A percentile compares a stretch with the other conserved stretches of the same genome.
phyloP scores from a whole-genome alignment of 2,797 vertebrate species.

The Syngnathus rostellatus region DNA sequence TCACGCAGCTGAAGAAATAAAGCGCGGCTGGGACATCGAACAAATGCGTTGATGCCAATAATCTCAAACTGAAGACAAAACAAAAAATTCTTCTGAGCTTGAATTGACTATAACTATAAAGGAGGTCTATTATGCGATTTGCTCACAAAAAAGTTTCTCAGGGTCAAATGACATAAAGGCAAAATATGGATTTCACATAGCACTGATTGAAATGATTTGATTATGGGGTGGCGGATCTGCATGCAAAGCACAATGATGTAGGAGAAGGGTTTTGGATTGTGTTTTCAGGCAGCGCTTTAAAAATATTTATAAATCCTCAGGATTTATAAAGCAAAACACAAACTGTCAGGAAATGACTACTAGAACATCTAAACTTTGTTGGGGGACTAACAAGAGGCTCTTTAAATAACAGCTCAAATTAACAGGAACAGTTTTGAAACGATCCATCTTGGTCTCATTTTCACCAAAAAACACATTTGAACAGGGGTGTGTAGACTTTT shows the following conservation, averaged over 20 bases:
- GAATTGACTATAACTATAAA: neutral
- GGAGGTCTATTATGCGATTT: neutral
- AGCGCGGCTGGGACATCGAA: slow-evolving; percentile 1
- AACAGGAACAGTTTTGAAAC: neutral
- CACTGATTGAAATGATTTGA: too few relatives aligned
- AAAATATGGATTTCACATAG: neutral
- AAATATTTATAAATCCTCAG: too few relatives aligned
- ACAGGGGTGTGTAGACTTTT: neutral
- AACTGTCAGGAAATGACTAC: too few relatives aligned
- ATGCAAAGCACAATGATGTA: too few relatives aligned
- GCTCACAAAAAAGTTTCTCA: neutral
- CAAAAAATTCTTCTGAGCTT: neutral
- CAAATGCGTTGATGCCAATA: slow-evolving; percentile 9
- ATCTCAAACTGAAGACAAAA: neutral
- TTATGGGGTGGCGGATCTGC: too few relatives aligned
- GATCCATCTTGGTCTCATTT: too few relatives aligned
- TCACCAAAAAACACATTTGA: neutral
- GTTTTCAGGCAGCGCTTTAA: too few relatives aligned
- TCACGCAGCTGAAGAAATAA: slow-evolving; percentile 7
- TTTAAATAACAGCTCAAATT: neutral
- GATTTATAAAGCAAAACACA: neutral
- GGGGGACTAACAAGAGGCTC: too few relatives aligned
- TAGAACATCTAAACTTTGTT: too few relatives aligned
- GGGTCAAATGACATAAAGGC: neutral
- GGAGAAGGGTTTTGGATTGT: too few relatives aligned